Evolutionary conservation across 2,797 vertebrate species (phyloP).

Genomic region (Takifugu rubripes): DNA sequence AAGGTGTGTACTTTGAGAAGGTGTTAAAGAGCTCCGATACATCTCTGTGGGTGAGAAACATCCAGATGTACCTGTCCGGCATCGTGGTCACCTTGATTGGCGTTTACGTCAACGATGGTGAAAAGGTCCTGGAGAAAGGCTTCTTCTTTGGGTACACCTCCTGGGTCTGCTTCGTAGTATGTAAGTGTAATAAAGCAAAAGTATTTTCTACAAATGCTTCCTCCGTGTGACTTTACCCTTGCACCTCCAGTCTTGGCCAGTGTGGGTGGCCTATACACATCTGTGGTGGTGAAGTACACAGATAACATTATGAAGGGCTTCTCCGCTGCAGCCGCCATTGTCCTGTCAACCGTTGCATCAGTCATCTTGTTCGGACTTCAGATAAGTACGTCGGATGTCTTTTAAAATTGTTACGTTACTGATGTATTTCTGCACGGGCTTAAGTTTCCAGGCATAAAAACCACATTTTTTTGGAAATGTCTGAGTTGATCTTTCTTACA

Average conservation of each 20-base stretch:
- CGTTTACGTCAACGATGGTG: slow-evolving; percentile 83
- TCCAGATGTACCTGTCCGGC: slow-evolving; percentile 97
- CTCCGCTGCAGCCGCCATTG: slow-evolving; percentile 92
- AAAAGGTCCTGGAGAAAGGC: slow-evolving; percentile 84
- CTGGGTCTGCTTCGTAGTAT: slow-evolving; percentile 88
- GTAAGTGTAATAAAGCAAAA: slow-evolving; percentile 77
- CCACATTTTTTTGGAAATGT: background rate
- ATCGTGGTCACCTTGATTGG: slow-evolving; percentile 86
- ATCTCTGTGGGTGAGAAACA: slow-evolving; percentile 97
- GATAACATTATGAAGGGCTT: slow-evolving; percentile 99
- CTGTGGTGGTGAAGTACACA: slow-evolving; percentile 95
- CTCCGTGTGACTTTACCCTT: slow-evolving; percentile 6
- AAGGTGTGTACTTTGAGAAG: slow-evolving; percentile 98
- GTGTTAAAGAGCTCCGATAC: slow-evolving; percentile 97
- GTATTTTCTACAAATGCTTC: background rate
- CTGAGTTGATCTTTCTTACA: background rate
- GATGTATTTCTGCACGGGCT: too few species aligned
- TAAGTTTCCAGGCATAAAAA: too few species aligned
- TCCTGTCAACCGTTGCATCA: slow-evolving; percentile 92
- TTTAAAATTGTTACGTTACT: background rate
- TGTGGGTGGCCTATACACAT: slow-evolving; percentile 94
- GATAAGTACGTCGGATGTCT: slow-evolving; percentile 83
- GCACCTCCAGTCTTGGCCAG: slow-evolving; percentile 85
- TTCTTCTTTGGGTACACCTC: slow-evolving; percentile 94
- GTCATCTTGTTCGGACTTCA: slow-evolving; percentile 90